Base-by-base conservation (phyloP, 2,797 vertebrate species). In the Hylomyscus alleni region DNA sequence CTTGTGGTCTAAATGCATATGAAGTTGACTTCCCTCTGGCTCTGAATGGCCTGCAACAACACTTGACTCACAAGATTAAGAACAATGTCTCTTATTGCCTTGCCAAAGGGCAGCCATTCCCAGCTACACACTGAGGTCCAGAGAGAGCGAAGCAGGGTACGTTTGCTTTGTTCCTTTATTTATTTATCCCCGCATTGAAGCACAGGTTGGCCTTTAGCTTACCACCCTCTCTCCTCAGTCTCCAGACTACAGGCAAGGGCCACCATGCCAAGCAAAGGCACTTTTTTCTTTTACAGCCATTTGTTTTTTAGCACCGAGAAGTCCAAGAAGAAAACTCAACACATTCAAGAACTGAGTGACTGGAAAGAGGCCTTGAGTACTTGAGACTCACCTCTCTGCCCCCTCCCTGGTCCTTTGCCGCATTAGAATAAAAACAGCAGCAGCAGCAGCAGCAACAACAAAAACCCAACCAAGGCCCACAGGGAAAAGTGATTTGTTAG, bases 41-140 rank as follows among this genome's bases (percentile, higher is more conserved):
- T 91, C 84, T 52, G n/a, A 95, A 29, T 52, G 22, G 20, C 13
- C 89, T 75, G 37, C 0, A 15, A 52, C 20, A 81, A 81, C 62
- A 88, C 24, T 92, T 52, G 50, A 93, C 92, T 89, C 82, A 58
- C 17, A 92, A 89, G 77, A 92, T 58, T 93, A 65, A 76, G 75
- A 95, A 92, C n/a, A 81, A 87, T 78, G 52, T 17, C 91, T 50
- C 56, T 60, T 58, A 92, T 20, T 58, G 29, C 56, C 26, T 29
- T 93, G 93, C 56, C 37, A 87, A 95, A 95, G 62, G 56, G 85
- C 88, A 83, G 65, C 75, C 76, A 69, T 94, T 96, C 91, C 76
- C 58, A 85, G 77, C 44, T 86, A 62, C 67, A 69, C 78, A 88
- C 37, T 52, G 76, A n/a, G 75, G 44, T n/a, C 4, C 20, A 0